Base-by-base conservation (phyloP, 2,113 vertebrate species). In the Anarhynchus alexandrinus region DNA sequence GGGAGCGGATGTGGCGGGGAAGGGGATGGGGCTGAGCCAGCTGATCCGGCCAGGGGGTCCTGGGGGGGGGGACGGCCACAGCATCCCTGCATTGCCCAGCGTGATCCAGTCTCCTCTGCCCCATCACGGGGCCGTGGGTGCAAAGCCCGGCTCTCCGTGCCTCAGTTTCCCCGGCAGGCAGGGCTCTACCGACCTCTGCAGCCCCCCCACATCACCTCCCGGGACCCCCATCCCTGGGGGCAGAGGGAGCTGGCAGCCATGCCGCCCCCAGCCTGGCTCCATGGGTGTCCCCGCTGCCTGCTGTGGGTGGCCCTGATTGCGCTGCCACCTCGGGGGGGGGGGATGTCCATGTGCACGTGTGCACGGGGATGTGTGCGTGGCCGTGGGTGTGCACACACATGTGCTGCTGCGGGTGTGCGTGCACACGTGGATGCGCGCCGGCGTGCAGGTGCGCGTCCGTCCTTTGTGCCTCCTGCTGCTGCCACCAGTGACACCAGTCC, bases 51-150 rank as follows among this genome's bases (percentile, higher is more conserved):
- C 0, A 0, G 4, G 4, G 27, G 11, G 12, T 5, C 12, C 42
- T 43, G 58, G 25, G 9, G 9, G 9, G 9, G 49, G 55, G 15
- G 29, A 17, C 11, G 19, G n/a, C 19, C 43, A 51, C 2, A 5
- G n/a, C 88, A 52, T 22, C 36, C 30, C 55, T 3, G 7, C 18
- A 1, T 9, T 45, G 61, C 19, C 36, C 40, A 6, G 71, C 26
- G 13, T 4, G 9, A 38, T 36, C 29, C 45, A 2, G 1, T 34
- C 88, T 51, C 58, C 32, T 77, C 73, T 69, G 66, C 43, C 45
- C 17, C 8, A 1, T 11, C 45, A 22, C 1, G 29, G 38, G 27
- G 18, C 40, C 0, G 1, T 2, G 0, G 3, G 22, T 54, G 20
- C 42, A 22, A 38, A 57, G 57, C 32, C 32, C 55, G 20, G 59